Evolutionary conservation across 2,797 vertebrate species (phyloP), one percentile per base, ranked within the genome.

Genomic region (Myotis planiceps): DNA sequence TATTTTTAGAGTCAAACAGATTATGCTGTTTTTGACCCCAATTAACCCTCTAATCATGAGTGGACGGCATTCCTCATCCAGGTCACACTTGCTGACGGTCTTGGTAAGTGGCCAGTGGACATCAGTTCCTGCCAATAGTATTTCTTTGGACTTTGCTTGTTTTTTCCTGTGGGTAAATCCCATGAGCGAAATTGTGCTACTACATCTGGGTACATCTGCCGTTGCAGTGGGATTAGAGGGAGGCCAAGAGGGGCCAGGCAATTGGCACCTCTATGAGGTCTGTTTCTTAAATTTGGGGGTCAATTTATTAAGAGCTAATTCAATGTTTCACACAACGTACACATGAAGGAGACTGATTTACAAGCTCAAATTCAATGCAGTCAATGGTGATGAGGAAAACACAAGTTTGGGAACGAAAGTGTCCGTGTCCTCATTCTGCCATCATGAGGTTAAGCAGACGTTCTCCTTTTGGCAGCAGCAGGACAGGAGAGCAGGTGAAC

Each of bases 1-100:
- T 96, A 95, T 96, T 94, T 94, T 91, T 55, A 55, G 47, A 49
- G 79, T 95, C 80, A 81, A 89, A 84, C 13, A 72, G 60, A 92
- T 86, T 37, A 90, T 93, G 72, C n/a, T 84, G 74, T 55, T 45
- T 85, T 87, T 85, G 69, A 95, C 83, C 84, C 37, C 80, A 95
- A 92, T 96, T 93, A 94, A 85, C 76, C 89, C 45, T 29, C 47
- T 95, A 90, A 94, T 86, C 66, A 90, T 60, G 34, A 86, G 34
- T 19, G 7, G 34, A 76, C 21, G 34, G 15, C 16, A n/a, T 85
- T 83, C 51, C 34, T 87, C 58, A 32, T 25, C 19, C 27, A 29
- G n/a, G 32, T 58, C 32, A 58, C 76, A 69, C 13, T 49, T 63
- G 49, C 29, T 87, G 66, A 93, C 19, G 47, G 53, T 29, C 32